Conservation (phyloP, 2,113 vertebrate species). For the Pristiophorus japonicus region DNA sequence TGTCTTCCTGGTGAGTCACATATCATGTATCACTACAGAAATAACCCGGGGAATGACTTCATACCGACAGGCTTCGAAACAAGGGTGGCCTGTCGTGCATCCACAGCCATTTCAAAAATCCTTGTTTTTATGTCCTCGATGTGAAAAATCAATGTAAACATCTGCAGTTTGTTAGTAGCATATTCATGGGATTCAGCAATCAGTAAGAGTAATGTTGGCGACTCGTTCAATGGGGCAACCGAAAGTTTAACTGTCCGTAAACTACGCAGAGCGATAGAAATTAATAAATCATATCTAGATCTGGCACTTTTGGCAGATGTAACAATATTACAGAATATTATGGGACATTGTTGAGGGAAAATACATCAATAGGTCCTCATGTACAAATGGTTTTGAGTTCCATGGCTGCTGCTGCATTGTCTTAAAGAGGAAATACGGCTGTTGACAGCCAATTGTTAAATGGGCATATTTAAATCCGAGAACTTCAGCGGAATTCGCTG, state of each 20-base stretch:
- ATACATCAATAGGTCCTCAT: slow-evolving; percentile 1
- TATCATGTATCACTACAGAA: neutral
- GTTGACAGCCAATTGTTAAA: neutral
- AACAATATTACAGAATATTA: slow-evolving; percentile 9
- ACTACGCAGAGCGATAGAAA: neutral
- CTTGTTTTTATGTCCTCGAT: neutral
- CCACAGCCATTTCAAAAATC: too few species aligned
- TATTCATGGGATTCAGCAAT: neutral
- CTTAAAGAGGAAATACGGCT: neutral
- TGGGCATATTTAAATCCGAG: neutral
- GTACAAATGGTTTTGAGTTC: neutral
- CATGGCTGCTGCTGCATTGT: neutral
- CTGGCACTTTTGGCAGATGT: slow-evolving; percentile 8
- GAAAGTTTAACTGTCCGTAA: neutral
- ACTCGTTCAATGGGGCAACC: neutral
- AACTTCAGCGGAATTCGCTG: neutral
- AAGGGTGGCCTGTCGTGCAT: neutral
- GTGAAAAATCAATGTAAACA: neutral
- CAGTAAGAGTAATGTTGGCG: neutral
- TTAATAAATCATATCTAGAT: neutral
- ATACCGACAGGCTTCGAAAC: neutral
- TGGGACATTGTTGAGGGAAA: neutral
- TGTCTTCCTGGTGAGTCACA: neutral
- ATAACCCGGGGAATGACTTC: neutral
- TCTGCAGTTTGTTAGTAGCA: neutral